Percentiles rank a stretch among this genome's conserved stretches.
phyloP scores from a whole-genome alignment of 2,797 vertebrate species.

The Delichon dasypus region DNA sequence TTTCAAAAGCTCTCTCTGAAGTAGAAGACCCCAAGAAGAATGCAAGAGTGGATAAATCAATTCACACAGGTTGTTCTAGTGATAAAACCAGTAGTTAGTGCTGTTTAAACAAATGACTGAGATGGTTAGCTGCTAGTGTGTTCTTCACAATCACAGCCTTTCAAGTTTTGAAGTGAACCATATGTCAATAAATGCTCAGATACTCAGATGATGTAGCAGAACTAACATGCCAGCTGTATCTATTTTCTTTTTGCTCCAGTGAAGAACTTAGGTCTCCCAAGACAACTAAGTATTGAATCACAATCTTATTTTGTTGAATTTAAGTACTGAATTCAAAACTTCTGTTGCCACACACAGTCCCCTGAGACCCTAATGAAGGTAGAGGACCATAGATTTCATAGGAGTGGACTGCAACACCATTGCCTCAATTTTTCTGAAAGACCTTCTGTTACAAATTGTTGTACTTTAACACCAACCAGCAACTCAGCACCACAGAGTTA shows the following conservation, averaged over 20 bases:
- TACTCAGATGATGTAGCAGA: neutral
- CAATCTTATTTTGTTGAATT: neutral
- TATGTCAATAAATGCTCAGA: conserved; percentile 18
- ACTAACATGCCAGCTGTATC: neutral
- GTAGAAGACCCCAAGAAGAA: conserved; percentile 29
- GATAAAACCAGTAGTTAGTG: neutral
- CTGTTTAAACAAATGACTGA: neutral
- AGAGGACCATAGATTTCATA: neutral
- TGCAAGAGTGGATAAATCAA: neutral
- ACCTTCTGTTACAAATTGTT: neutral
- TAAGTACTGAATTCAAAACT: neutral
- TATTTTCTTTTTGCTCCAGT: neutral
- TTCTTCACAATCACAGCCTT: neutral
- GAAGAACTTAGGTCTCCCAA: neutral
- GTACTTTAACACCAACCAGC: neutral
- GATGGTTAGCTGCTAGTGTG: neutral
- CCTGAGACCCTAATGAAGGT: neutral
- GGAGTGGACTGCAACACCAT: neutral
- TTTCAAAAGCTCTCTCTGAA: conserved; percentile 44
- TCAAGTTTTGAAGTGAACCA: neutral
- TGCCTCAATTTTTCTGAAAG: accelerated
- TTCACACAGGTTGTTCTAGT: neutral
- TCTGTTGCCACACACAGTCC: neutral
- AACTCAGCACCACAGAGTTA: neutral
- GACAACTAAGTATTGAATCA: neutral